These are phyloP conservation scores for Eristalinus aeneus DNA, from an alignment of 2,888 invertebrate species.

Conservation along the genomic window DNA sequence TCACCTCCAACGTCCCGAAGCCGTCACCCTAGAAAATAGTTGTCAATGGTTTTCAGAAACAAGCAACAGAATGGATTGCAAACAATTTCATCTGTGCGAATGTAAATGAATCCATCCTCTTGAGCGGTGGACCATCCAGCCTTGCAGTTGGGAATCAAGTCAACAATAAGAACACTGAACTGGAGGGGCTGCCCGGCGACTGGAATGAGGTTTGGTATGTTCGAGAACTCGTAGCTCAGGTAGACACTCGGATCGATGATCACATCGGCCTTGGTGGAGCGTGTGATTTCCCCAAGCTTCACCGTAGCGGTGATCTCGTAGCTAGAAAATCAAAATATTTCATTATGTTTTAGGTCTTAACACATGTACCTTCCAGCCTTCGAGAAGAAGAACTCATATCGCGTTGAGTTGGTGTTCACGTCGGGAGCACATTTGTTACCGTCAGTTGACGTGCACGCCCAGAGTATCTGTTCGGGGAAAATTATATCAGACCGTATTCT, in stretches of 20 bases:
- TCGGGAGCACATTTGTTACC: slow-evolving; percentile 35
- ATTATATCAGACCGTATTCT: not conserved
- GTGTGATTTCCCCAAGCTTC: slow-evolving; percentile 36
- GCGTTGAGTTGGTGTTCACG: slow-evolving; percentile 35
- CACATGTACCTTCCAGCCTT: slow-evolving; percentile 42
- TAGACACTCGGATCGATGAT: slow-evolving; percentile 52
- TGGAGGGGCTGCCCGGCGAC: slow-evolving; percentile 48
- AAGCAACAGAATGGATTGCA: not conserved
- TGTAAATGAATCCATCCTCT: slow-evolving; percentile 59
- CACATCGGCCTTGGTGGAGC: slow-evolving; percentile 43
- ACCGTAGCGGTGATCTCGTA: slow-evolving; percentile 46
- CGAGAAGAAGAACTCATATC: slow-evolving; percentile 47
- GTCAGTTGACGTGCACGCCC: slow-evolving; percentile 49
- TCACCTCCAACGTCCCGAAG: slow-evolving; percentile 53
- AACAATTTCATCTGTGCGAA: slow-evolving; percentile 61
- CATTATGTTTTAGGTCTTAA: not conserved
- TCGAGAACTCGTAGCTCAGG: slow-evolving; percentile 58
- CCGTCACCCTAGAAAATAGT: slow-evolving; percentile 35
- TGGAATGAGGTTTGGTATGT: slow-evolving; percentile 47
- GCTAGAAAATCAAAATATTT: slow-evolving; percentile 5
- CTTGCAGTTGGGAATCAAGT: slow-evolving; percentile 59
- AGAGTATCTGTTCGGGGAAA: slow-evolving; percentile 29
- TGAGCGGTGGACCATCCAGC: slow-evolving; percentile 68
- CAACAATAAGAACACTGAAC: slow-evolving; percentile 54
- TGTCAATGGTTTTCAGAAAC: no score